phyloP scores from a whole-genome alignment of 2,797 vertebrate species.

The Phoeniculus purpureus region DNA sequence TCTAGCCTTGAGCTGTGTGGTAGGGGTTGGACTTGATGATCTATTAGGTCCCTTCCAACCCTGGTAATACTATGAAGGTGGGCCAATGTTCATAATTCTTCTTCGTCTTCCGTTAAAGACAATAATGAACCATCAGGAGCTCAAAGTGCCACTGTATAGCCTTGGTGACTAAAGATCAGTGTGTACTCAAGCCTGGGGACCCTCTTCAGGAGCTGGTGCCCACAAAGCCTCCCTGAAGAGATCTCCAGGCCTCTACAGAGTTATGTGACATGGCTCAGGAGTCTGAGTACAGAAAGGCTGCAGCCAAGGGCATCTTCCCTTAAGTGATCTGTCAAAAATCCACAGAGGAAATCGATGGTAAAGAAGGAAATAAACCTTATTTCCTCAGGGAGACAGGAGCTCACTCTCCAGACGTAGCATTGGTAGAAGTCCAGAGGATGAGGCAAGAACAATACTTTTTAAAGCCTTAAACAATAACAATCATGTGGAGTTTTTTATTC shows the following conservation, averaged over 20 bases:
- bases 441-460: background rate
- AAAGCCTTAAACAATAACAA: background rate
- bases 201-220: background rate
- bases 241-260: background rate
- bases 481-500: background rate
- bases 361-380: background rate
- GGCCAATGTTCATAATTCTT: background rate
- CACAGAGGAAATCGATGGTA: rapidly evolving
- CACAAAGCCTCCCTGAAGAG: background rate
- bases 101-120: background rate
- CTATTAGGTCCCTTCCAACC: no score
- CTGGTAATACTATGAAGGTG: no score
- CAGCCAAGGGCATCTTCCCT: background rate
- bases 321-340: background rate
- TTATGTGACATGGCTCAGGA: background rate
- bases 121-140: background rate
- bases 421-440: background rate
- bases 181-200: background rate
- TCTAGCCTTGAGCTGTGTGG: no score
- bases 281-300: background rate
- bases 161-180: background rate
- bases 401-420: background rate
- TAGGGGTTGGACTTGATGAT: no score
- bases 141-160: background rate
- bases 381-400: background rate